A percentile compares a stretch with the other conserved stretches of the same genome.
phyloP scores from a whole-genome alignment of 1,140 invertebrate species.

The Zaprionus taronus region DNA sequence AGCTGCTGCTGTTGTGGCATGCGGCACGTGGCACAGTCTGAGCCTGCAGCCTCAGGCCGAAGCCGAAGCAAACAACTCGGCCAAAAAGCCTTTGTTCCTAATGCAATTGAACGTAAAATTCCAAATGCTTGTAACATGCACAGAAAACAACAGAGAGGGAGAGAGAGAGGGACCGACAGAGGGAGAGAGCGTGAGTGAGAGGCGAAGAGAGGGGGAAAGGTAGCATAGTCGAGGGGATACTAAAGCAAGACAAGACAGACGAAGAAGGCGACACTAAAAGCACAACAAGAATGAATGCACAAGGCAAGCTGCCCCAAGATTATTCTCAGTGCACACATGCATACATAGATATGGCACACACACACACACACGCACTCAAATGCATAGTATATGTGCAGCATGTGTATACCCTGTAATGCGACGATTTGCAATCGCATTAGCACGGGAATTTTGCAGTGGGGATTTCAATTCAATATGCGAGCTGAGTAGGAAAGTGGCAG shows the following conservation, averaged over 20 bases:
- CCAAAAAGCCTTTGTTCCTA: constrained; percentile 52
- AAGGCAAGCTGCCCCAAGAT: not conserved
- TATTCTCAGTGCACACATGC: not conserved
- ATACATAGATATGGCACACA: not conserved
- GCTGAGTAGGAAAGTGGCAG: not conserved
- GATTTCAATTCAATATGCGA: not conserved
- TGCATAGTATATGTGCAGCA: not conserved
- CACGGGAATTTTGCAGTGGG: not conserved
- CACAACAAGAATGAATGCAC: constrained; percentile 7
- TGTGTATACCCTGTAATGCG: not conserved
- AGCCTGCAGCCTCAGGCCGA: constrained; percentile 17
- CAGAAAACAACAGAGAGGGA: constrained; percentile 4
- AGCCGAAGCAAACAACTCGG: constrained; percentile 39
- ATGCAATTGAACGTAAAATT: constrained; percentile 57
- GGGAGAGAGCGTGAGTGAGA: too few species aligned
- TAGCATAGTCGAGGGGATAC: not conserved
- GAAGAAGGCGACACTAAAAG: constrained; percentile 8
- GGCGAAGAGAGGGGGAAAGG: not conserved
- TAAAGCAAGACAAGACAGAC: not conserved
- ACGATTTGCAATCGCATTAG: constrained; percentile 5
- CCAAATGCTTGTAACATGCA: constrained; percentile 44
- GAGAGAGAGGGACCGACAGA: not conserved
- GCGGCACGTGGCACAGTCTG: constrained; percentile 10
- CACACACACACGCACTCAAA: not conserved
- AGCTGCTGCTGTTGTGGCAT: constrained; percentile 10